Conservation (phyloP, 2,797 vertebrate species). For the Peromyscus nudipes region DNA sequence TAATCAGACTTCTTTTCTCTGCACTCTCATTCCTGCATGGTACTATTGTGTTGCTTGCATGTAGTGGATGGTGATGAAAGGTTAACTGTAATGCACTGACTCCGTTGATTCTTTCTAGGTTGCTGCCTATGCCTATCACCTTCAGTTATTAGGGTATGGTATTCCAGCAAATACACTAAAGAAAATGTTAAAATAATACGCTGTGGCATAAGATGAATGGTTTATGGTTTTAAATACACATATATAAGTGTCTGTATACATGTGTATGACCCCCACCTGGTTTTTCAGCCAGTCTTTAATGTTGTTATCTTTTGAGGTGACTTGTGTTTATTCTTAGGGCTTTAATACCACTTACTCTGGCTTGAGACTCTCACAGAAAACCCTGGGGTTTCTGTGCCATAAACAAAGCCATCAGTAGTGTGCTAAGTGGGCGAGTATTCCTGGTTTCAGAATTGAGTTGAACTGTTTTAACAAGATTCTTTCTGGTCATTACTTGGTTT, state of each 20-base stretch:
- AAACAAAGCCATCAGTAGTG: neutral
- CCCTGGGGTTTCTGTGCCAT: neutral
- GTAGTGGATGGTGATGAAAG: neutral
- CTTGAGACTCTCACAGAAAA: neutral
- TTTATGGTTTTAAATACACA: neutral
- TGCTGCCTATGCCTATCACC: neutral
- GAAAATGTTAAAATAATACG: neutral
- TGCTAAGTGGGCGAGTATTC: neutral
- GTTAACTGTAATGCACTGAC: neutral
- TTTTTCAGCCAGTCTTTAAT: slow-evolving; percentile 22
- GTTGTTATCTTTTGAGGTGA: neutral
- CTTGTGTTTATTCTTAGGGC: neutral
- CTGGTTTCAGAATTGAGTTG: neutral
- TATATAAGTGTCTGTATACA: neutral
- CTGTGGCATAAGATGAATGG: neutral
- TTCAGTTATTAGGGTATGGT: neutral
- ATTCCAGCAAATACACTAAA: neutral
- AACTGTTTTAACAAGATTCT: neutral
- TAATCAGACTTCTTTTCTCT: neutral
- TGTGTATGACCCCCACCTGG: neutral
- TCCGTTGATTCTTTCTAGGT: neutral
- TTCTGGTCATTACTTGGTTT: slow-evolving; percentile 3
- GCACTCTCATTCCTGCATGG: neutral
- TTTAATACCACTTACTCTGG: neutral
- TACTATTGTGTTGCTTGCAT: neutral